A percentile compares a stretch with the other conserved stretches of the same genome.
Conservation (phyloP, 2,888 invertebrate genomes). For the Sericinus montela region DNA sequence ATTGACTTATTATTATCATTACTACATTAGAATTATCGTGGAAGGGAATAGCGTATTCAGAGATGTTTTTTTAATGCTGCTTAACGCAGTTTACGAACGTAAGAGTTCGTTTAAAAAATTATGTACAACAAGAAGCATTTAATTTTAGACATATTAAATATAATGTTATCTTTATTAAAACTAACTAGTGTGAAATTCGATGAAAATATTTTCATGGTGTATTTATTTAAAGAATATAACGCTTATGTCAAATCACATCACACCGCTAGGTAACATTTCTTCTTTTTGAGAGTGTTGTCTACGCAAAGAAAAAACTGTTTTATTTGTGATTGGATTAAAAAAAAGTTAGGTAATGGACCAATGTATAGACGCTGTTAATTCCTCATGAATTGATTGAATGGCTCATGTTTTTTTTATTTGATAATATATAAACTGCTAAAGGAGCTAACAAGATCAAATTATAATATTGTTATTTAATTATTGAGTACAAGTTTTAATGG, state of each 20-base stretch:
- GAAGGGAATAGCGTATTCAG: conserved; percentile 51
- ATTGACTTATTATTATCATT: conserved; percentile 67
- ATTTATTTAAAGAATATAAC: conserved; percentile 61
- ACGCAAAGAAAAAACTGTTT: conserved; percentile 36
- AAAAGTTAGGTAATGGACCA: conserved; percentile 64
- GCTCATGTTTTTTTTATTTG: conserved; percentile 61
- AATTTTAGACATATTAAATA: conserved; percentile 73
- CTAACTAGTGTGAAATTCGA: conserved; percentile 48
- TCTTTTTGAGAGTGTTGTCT: conserved; percentile 48
- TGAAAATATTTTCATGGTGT: conserved; percentile 49
- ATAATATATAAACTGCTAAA: conserved; percentile 51
- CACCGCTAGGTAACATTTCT: conserved; percentile 53
- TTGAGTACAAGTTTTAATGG: conserved; percentile 77
- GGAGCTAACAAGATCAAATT: conserved; percentile 75
- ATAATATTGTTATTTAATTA: conserved; percentile 79
- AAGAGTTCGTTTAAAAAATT: conserved; percentile 45
- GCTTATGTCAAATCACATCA: conserved; percentile 68
- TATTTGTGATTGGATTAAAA: conserved; percentile 38
- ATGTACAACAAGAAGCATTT: conserved; percentile 79
- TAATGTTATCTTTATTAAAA: conserved; percentile 68
- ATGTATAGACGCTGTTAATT: conserved; percentile 62
- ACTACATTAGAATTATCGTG: conserved; percentile 64
- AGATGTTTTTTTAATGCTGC: conserved; percentile 36
- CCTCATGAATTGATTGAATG: conserved; percentile 41
- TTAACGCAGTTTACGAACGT: conserved; percentile 37